phyloP scores from a whole-genome alignment of 2,888 invertebrate species.

The Oxystoma pomonae region DNA sequence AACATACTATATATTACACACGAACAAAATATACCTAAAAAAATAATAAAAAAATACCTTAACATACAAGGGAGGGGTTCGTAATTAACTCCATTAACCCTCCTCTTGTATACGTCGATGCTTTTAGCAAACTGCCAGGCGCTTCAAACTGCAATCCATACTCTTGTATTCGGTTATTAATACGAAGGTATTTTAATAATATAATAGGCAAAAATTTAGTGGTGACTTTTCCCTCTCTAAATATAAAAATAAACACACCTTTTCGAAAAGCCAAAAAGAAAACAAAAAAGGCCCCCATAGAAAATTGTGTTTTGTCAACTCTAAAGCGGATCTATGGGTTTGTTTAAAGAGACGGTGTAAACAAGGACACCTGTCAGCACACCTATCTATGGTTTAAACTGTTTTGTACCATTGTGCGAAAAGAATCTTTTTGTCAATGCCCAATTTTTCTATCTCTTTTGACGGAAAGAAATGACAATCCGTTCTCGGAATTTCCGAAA shows the following conservation, averaged over 20 bases:
- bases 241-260: background rate
- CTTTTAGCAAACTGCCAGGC: too few relatives aligned
- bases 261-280: slow-evolving; percentile 2
- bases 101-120: too few relatives aligned
- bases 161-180: too few relatives aligned
- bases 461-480: background rate
- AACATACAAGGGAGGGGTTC: too few relatives aligned
- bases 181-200: too few relatives aligned
- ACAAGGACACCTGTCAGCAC: slow-evolving; percentile 24
- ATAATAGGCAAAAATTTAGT: too few relatives aligned
- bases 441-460: background rate
- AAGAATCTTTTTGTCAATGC: background rate
- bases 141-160: too few relatives aligned
- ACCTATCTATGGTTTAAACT: background rate
- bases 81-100: too few relatives aligned
- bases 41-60: too few relatives aligned
- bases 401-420: background rate
- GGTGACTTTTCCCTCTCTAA: background rate
- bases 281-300: slow-evolving; percentile 14
- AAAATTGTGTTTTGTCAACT: slow-evolving; percentile 18
- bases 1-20: too few relatives aligned
- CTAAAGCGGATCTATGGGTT: slow-evolving; percentile 14
- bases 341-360: slow-evolving; percentile 23
- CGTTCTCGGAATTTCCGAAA: background rate
- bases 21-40: too few relatives aligned